phyloP scores from a whole-genome alignment of 2,113 vertebrate species.

The Tor tambroides region DNA sequence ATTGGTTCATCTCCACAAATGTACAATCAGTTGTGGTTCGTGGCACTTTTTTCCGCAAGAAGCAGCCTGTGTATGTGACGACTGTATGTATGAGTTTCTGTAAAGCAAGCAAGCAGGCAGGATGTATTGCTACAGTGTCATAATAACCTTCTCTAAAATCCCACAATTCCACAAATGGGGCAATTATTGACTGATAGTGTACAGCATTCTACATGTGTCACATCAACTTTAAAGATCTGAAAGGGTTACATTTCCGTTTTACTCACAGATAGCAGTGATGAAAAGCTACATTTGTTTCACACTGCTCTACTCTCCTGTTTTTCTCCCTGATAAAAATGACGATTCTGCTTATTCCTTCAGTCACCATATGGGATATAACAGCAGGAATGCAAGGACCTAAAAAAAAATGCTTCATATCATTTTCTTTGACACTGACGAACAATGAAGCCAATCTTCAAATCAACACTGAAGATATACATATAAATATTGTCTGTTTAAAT shows the following conservation, averaged over 20 bases:
- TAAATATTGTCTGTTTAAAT: slow-evolving; percentile 27
- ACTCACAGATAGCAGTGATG: slow-evolving; percentile 43
- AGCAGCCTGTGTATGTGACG: slow-evolving; percentile 7
- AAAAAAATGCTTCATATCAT: slow-evolving; percentile 11
- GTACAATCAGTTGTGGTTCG: slow-evolving; percentile 72
- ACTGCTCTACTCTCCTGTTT: slow-evolving; percentile 55
- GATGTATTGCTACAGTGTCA: background rate
- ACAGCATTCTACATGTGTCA: background rate
- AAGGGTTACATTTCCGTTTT: slow-evolving; percentile 21
- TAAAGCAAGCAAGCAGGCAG: slow-evolving; percentile 26
- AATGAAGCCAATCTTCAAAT: background rate
- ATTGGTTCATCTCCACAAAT: slow-evolving; percentile 52
- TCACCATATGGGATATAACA: slow-evolving; percentile 29
- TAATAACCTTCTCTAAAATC: background rate
- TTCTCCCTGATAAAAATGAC: background rate
- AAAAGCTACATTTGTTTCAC: slow-evolving; percentile 52
- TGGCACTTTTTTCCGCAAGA: slow-evolving; percentile 63
- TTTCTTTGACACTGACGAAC: background rate
- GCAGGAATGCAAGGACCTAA: slow-evolving; percentile 20
- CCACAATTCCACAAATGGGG: slow-evolving; percentile 7
- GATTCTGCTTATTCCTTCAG: background rate
- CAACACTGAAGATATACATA: background rate
- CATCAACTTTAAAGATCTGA: slow-evolving; percentile 7
- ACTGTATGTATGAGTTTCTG: slow-evolving; percentile 40
- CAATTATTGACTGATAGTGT: background rate